Base-by-base conservation (phyloP, 1,140 invertebrate species). In the Paraescarpia echinospica region DNA sequence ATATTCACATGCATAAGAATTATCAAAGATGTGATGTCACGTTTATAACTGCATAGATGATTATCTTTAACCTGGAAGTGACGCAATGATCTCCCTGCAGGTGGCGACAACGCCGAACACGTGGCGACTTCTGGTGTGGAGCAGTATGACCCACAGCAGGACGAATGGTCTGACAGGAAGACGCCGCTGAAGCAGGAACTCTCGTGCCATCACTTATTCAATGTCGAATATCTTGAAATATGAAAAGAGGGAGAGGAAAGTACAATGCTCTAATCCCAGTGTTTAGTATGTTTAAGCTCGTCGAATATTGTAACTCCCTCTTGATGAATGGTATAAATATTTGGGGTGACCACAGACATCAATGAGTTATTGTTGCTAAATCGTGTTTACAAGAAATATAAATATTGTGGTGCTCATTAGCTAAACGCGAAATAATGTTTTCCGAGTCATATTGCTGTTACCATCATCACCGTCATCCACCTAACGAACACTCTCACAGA, bases 51-150 rank as follows among this genome's bases (percentile, higher is more conserved):
- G 27, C 59, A n/a, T n/a, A n/a, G n/a, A n/a, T n/a, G n/a, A n/a
- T n/a, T 77, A 77, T 27, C 59, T 6, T 4, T 0, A 77, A 51
- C 8, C 48, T 18, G 59, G 59, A 77, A 77, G 22, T 77, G 22
- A 77, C 22, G 27, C 59, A 77, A 77, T 31, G 2, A 77, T 77
- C 59, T 77, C 8, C n/a, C 59, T 77, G 4, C 22, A 77, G 9
- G 59, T 77, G 59, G 22, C 59, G 59, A 77, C 59, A 18, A 77
- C 0, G 59, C 41, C 4, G 41, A 41, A 41, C 41, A 77, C 59
- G 90, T 31, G 90, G 35, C n/a, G 90, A 90, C 90, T 22, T 33
- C 90, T 41, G 90, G 18, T 18, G 90, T 90, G 18, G 90, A 90
- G 90, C 34, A 90, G 35, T 90, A 90, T 31, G 27, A 41, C 90